Evolutionary conservation across 2,888 invertebrate genomes (phyloP), one percentile per base, ranked within the genome.

Genomic region (Schizaphis graminum): DNA sequence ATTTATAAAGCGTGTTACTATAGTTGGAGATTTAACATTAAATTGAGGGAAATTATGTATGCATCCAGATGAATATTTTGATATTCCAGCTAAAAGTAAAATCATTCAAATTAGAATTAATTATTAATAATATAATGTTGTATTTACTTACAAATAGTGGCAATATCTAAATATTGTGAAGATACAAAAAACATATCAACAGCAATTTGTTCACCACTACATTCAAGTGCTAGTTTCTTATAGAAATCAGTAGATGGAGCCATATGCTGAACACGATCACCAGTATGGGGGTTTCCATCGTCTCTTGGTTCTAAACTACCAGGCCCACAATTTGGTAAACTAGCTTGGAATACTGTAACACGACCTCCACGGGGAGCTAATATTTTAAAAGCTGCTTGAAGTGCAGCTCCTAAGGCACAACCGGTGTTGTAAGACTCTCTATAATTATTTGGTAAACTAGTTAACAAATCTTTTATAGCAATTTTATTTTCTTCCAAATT

Each of bases 161-260:
- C 98, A 94, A 99, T 96, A 96, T 99, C 99, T 89, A 98, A 97
- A 96, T 99, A 99, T 96, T 99, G 98, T 91, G 98, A 97, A 96
- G 98, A 99, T 94, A 99, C 96, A 95, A 99, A 96, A 96, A 99
- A 99, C 95, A 99, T 96, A 96, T 99, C 99, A 4, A 99, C 98
- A 13, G 99, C 98, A 91, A 99, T 97, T 96, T 99, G 99, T 95
- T 98, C 99, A 1, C 98, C 99, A 95, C 99, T 99, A 96, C 99
- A 99, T 96, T 99, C 99, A 91, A 99, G 96, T 0, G 99, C 99
- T 61, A 99, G 96, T 89, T 99, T 97, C 96, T 99, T 99, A 96
- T 99, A 99, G 96, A 99, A 99, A 96, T 99, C 99, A 2, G 98
- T 99, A 5, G 98, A 98, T 0, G 99, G 99, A 96, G 98, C 98